Evolutionary conservation across 1,140 invertebrate species (phyloP), one percentile per base, ranked within the genome.

Genomic region (Helicoverpa armigera): DNA sequence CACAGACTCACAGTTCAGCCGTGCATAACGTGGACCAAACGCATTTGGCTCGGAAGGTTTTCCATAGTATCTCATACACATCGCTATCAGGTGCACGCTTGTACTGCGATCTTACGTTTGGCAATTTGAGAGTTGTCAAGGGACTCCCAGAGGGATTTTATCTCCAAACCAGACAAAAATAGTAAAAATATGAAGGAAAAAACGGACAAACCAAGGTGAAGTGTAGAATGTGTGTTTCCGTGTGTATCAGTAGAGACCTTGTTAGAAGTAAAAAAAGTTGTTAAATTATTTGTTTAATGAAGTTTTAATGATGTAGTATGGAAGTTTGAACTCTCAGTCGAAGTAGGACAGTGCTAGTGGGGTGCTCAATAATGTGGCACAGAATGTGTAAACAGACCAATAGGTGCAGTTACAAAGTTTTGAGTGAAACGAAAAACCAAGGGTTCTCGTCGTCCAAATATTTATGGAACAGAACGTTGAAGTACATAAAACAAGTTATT

Each of bases 401-500:
- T 70, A 43, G 54, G 60, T 81, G 54, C 23, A 60, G n/a, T 11
- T 78, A 85, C 73, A 83, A 79, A 63, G 48, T 63, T 60, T 63
- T 75, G 13, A 69, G 50, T 65, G 60, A 72, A 61, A 16, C 65
- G 2, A 72, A 54, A 29, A 56, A 35, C 23, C 48, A 63, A 35
- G 23, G 54, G 70, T 56, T 78, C 3, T 78, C 56, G 58, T 67
- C 73, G 35, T 73, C 54, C 79, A 61, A 75, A 73, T 23, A 58
- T 23, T 56, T 70, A 18, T 81, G 76, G 63, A 56, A 80, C 69
- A 84, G 85, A 81, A 70, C 84, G 69, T 54, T 87, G 60, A 81
- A 79, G 69, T 87, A 83, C 70, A 70, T 89, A 16, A 87, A 85
- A 79, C 63, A 73, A 23, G 43, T 87, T 12, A 29, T 87, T n/a